phyloP scores from a whole-genome alignment of 1,140 invertebrate genomes.

The Zophobas morio region DNA sequence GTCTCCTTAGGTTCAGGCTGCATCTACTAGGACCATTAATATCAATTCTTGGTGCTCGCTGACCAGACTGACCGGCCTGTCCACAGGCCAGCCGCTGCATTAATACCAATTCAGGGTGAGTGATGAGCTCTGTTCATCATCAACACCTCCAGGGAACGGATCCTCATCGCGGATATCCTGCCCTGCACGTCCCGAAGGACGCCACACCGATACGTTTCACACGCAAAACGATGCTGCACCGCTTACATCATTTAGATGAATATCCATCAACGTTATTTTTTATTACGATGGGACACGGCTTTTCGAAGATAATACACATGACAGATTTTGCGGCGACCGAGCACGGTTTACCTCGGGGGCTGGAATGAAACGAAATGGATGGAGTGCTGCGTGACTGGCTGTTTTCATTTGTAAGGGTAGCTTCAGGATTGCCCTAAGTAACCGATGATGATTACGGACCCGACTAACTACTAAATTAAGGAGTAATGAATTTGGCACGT shows the following conservation, averaged over 20 bases:
- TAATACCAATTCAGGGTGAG: conserved; percentile 66
- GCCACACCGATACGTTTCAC: conserved; percentile 52
- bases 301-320: too few species aligned
- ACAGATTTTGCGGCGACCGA: too few species aligned
- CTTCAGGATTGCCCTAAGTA: too few species aligned
- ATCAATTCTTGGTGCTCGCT: conserved; percentile 62
- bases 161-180: conserved; percentile 57
- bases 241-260: not conserved
- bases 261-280: not conserved
- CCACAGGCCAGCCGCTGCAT: conserved; percentile 63
- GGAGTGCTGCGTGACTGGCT: too few species aligned
- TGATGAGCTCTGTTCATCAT: conserved; percentile 66
- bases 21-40: conserved; percentile 62
- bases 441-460: too few species aligned
- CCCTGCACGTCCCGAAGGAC: conserved; percentile 47
- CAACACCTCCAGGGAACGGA: conserved; percentile 56
- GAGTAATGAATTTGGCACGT: too few species aligned
- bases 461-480: too few species aligned
- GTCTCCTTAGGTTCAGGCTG: conserved; percentile 54
- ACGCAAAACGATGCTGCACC: conserved; percentile 39
- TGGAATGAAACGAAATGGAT: too few species aligned
- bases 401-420: too few species aligned
- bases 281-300: not conserved
- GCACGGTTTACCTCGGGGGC: too few species aligned
- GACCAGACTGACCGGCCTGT: conserved; percentile 62